Conservation (phyloP, 2,113 vertebrate genomes). For the Takifugu flavidus region DNA sequence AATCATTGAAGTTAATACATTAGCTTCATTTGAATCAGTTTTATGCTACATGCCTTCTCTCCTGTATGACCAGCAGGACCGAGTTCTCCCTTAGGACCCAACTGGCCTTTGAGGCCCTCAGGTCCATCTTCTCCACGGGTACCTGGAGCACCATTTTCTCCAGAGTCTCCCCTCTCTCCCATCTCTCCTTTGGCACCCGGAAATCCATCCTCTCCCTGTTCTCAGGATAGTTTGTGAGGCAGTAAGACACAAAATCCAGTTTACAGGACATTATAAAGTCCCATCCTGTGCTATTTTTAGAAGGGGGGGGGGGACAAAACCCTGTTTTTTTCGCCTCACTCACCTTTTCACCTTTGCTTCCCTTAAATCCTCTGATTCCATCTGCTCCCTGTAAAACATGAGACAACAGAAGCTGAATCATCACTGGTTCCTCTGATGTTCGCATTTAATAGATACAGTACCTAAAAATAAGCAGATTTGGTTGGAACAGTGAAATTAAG, state of each 20-base stretch:
- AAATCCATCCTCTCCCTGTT: conserved; percentile 95
- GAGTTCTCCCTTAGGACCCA: conserved; percentile 83
- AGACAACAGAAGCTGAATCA: conserved; percentile 15
- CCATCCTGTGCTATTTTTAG: no score
- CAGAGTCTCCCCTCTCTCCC: conserved; percentile 91
- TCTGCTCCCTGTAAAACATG: conserved; percentile 84
- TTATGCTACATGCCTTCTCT: conserved; percentile 82
- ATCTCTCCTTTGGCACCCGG: conserved; percentile 95
- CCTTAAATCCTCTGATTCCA: conserved; percentile 91
- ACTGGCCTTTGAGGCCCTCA: conserved; percentile 90
- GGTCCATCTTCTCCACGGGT: conserved; percentile 90
- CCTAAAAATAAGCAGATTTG: no score
- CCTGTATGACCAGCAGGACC: conserved; percentile 82
- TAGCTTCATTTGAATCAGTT: background rate
- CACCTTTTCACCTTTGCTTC: conserved; percentile 97
- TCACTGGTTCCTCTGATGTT: no score
- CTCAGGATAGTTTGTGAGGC: background rate
- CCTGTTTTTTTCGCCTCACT: conserved; percentile 34
- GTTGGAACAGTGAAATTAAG: no score
- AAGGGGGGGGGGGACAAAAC: no score
- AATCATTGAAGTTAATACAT: background rate
- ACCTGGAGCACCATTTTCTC: conserved; percentile 84
- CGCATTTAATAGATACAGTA: no score
- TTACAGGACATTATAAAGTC: background rate
- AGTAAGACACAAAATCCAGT: background rate